Base-by-base conservation (phyloP, 2,888 invertebrate genomes). In the Cancer borealis region DNA sequence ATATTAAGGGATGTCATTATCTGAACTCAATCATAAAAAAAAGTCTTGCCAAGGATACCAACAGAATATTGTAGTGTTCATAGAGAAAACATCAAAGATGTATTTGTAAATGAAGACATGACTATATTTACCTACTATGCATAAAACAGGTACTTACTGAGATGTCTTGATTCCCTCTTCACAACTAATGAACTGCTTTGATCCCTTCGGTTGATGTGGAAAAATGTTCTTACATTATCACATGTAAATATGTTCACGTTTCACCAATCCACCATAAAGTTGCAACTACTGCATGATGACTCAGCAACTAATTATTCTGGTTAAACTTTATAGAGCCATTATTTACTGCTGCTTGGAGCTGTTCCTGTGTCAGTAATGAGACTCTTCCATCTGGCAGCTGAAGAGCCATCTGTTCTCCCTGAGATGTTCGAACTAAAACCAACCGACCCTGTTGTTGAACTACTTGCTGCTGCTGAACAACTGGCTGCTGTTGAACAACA, bases 321-420 rank as follows among this genome's bases (percentile, higher is more conserved):
- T 30, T 91, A 26, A 92, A n/a, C 26, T 89, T 92, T n/a, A 84
- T 93, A 45, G 92, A 47, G 46, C 92, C 92, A 49, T 88, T 87
- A 45, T 91, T 89, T 17, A 95, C 30, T 49, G 66, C 89, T 46
- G 93, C 46, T 54, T 94, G 94, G 5, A 95, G 73, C 93, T 95
- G 95, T 73, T 95, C 95, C 60, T 93, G 95, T n/a, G 95, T 79
- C 21, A 95, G 91, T 66, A 95, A 47, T 8, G 95, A 91, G 10
- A 95, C 54, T 45, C 94, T 92, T 14, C 93, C 94, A 92, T 95
- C 95, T 4, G 89, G 66, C 21, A 92, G 92, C 88, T 95, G 95
- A 30, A 95, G 84, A 8, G 89, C 94, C 89, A 94, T 90, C 60
- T 94, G 93, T 92, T 95, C 93, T 26, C 95, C 95, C 87, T 94